Evolutionary conservation across 2,888 invertebrate genomes (phyloP).

Genomic region (Harpalus rubripes): DNA sequence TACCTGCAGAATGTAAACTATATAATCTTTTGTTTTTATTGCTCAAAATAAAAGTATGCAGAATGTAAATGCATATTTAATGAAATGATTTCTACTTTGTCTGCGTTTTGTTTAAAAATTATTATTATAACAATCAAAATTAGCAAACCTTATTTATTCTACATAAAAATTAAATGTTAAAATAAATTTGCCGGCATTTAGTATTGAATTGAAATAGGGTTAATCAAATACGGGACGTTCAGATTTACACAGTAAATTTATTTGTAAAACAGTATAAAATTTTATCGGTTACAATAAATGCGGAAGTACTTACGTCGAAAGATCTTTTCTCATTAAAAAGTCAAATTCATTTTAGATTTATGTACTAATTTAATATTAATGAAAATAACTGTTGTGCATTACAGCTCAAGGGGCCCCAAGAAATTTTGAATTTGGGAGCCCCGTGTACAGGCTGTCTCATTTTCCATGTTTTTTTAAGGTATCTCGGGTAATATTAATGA

Average conservation of each 20-base stretch:
- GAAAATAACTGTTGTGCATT: constrained; percentile 19
- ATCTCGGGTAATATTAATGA: too few relatives aligned
- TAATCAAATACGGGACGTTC: constrained; percentile 16
- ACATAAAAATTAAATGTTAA: constrained; percentile 1
- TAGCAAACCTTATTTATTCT: background rate
- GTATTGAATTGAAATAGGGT: constrained; percentile 2
- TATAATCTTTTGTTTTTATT: constrained; percentile 12
- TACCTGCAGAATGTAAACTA: constrained; percentile 14
- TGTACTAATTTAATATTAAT: constrained; percentile 35
- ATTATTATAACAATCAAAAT: too few relatives aligned
- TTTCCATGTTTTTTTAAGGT: too few relatives aligned
- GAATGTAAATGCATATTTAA: background rate
- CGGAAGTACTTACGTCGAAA: constrained; percentile 8
- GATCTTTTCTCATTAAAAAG: constrained; percentile 25
- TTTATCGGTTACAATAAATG: constrained; percentile 24
- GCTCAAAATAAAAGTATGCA: background rate
- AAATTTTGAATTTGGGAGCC: too few relatives aligned
- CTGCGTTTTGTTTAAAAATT: too few relatives aligned
- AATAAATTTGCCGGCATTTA: background rate
- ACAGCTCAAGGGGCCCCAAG: too few relatives aligned
- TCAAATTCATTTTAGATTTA: constrained; percentile 20
- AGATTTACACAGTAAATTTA: constrained; percentile 29
- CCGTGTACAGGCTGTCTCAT: too few relatives aligned
- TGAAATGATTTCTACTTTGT: too few relatives aligned
- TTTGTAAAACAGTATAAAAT: constrained; percentile 30